phyloP scores from a whole-genome alignment of 2,113 vertebrate species.

The Peromyscus californicus region DNA sequence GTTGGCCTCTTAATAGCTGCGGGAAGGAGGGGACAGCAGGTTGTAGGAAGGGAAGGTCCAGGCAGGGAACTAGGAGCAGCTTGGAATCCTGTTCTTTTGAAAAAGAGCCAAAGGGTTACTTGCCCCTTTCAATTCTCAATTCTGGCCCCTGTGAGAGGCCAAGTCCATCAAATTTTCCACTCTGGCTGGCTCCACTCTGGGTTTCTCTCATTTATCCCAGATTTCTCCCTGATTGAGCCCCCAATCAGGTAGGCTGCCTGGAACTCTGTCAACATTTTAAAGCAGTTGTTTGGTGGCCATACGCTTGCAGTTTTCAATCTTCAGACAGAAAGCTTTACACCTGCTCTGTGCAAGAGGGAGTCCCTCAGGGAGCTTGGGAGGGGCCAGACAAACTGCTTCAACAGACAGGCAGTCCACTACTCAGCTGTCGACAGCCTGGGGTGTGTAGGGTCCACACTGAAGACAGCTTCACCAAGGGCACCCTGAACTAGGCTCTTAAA shows the following conservation, averaged over 20 bases:
- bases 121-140: neutral
- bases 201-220: neutral
- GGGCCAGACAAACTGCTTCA: constrained; percentile 8
- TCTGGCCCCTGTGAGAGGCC: neutral
- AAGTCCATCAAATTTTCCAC: neutral
- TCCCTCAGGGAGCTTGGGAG: constrained; percentile 56
- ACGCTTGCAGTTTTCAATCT: constrained; percentile 49
- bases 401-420: neutral
- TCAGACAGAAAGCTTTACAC: constrained; percentile 51
- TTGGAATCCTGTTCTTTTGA: neutral
- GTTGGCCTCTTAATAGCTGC: neutral
- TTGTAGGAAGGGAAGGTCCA: neutral
- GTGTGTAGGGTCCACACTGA: too few species aligned
- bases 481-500: neutral
- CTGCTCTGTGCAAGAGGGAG: neutral
- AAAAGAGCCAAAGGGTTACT: neutral
- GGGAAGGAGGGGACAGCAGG: neutral
- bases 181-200: too few species aligned
- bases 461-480: neutral
- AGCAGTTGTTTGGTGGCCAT: neutral
- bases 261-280: neutral
- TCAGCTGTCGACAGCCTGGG: neutral
- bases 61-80: neutral
- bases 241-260: neutral
- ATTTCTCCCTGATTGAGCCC: neutral